Percentiles rank a stretch among this genome's conserved stretches.
Evolutionary conservation across 2,113 vertebrate species (phyloP).

Genomic region (Carollia perspicillata): DNA sequence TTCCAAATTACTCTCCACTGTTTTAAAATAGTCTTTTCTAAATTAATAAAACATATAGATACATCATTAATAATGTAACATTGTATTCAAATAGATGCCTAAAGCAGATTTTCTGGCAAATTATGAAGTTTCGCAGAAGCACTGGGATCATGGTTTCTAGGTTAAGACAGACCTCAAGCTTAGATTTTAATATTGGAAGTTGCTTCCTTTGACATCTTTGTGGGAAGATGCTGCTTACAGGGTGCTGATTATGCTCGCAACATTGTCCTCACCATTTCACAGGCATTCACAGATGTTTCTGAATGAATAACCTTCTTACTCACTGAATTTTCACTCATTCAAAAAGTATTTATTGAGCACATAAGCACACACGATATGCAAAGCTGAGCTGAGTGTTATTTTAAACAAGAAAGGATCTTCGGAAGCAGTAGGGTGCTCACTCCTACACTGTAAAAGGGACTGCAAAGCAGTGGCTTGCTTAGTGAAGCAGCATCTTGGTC

Average conservation of each 20-base stretch:
- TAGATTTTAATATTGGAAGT: background rate
- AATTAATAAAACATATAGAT: conserved; percentile 15
- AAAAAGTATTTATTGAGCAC: conserved; percentile 53
- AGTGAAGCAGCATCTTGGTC: background rate
- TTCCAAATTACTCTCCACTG: background rate
- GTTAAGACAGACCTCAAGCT: background rate
- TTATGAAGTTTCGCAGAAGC: conserved; percentile 33
- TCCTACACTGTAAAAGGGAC: conserved; percentile 1
- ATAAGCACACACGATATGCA: conserved; percentile 9
- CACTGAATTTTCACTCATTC: conserved; percentile 65
- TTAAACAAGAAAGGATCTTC: conserved; percentile 22
- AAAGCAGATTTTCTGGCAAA: conserved; percentile 59
- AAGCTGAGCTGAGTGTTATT: conserved; percentile 49
- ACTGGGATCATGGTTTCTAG: background rate
- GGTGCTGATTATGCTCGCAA: background rate
- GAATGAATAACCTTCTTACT: conserved; percentile 67
- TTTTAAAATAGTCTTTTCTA: conserved; percentile 61
- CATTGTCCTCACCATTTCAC: background rate
- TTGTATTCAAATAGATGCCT: conserved; percentile 58
- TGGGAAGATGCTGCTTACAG: background rate
- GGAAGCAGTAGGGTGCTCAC: background rate
- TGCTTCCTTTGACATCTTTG: background rate
- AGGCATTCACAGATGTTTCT: conserved; percentile 52
- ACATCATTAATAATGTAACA: conserved; percentile 69
- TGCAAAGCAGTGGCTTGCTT: background rate